These are phyloP conservation scores for Avahi laniger DNA, from an alignment of 2,797 vertebrate species.

Conservation along the genomic window DNA sequence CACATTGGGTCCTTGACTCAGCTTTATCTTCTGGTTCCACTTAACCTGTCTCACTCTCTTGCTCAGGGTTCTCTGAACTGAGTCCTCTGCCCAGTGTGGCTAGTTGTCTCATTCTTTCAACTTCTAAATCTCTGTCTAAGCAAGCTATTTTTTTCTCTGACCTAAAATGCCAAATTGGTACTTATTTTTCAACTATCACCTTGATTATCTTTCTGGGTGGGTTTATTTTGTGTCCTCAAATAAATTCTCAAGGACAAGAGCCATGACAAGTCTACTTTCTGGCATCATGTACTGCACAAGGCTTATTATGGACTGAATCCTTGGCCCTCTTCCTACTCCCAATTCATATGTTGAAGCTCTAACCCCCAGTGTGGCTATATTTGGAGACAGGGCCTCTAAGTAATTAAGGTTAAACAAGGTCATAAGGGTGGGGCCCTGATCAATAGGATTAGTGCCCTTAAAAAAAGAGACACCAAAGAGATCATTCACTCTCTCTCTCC, in stretches of 20 bases:
- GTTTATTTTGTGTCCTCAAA: not conserved
- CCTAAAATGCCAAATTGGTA: not conserved
- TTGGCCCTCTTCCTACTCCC: not conserved
- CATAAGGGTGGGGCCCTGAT: not conserved
- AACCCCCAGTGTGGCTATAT: not conserved
- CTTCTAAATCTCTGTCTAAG: not conserved
- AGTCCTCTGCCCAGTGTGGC: not conserved
- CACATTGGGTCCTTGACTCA: not conserved
- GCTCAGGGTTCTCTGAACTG: not conserved
- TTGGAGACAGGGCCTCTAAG: not conserved
- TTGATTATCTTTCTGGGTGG: not conserved
- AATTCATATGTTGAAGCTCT: not conserved
- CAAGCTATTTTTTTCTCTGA: not conserved
- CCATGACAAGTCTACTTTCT: not conserved
- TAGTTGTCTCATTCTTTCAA: not conserved
- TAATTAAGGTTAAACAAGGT: not conserved
- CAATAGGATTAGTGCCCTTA: not conserved
- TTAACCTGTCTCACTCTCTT: not conserved
- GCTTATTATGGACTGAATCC: not conserved
- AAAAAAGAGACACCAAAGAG: not conserved
- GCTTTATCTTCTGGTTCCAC: not conserved
- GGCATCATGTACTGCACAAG: not conserved
- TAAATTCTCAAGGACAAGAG: not conserved
- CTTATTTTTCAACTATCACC: conserved; percentile 17
- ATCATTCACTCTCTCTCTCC: not conserved